Evolutionary conservation across 1,140 invertebrate genomes (phyloP), one percentile per base, ranked within the genome.

Genomic region (Hycleus phaleratus): DNA sequence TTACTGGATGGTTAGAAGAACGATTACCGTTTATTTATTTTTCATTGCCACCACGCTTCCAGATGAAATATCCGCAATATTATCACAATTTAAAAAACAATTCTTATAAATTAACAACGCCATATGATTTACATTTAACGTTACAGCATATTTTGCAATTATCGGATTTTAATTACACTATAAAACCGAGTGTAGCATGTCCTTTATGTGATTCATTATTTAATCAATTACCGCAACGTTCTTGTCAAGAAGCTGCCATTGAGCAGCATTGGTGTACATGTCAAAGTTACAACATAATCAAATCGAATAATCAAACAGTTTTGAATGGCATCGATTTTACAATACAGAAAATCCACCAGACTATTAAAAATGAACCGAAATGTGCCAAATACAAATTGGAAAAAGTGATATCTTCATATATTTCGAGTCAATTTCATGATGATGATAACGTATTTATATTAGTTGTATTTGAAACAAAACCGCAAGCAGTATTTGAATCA

Each of bases 1-100:
- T 82, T 49, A 79, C 81, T n/a, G 91, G 92, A 0, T 89, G 88
- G 77, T 81, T 91, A 49, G 92, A 95, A 69, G 89, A 93, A 68
- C 73, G 90, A 48, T 70, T 95, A 11, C 93, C 93, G 1, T 86
- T 90, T 71, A 75, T 90, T 18, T 88, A 83, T 60, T 65, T 93
- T 3, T 82, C 81, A 67, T 63, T 92, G 0, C 91, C 93, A 0
- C 62, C 78, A 42, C 81, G 80, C 75, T 90, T 90, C 64, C 71
- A 74, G 47, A 61, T 77, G 11, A 70, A 75, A 55, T 79, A 84
- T 65, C 78, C 79, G 0, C 59, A 77, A n/a, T 73, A 82, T 11
- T 78, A 78, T 49, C 65, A 72, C 8, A 87, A 86, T 68, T 68
- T 94, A 4, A 62, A 72, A 32, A 62, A 72, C 0, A 95, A 95